Base-by-base conservation (phyloP, 1,140 invertebrate genomes). In the Paraescarpia echinospica region DNA sequence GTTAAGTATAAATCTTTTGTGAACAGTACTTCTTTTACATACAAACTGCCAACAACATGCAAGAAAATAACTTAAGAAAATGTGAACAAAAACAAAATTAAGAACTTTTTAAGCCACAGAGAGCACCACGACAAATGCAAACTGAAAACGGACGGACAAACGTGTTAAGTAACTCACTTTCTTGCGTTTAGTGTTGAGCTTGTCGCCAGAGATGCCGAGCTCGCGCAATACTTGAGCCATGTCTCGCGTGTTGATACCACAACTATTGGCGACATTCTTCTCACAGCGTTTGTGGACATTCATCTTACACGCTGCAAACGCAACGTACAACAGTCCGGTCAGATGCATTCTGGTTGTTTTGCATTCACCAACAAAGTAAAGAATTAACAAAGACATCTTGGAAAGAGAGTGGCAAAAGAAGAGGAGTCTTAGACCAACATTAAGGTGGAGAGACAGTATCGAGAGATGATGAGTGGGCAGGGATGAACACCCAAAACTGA, bases 261-360 rank as follows among this genome's bases (percentile, higher is more conserved):
- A 99, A 96, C 99, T 99, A 96, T 99, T 99, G 77, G 99, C 99
- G 88, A 99, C 99, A 97, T 99, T 99, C 96, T 99, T 99, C 96
- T 99, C 98, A 96, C 99, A 99, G 93, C 99, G 97, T 96, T 99
- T 99, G 97, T 99, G 99, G 92, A 99, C 98, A 96, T 99, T 99
- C 97, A 99, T 98, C 94, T 97, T 98, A 96, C 99, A 99, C 94
- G 94, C 96, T 96, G 94, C 89, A 95, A 94, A 18, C 34, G 92
- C 8, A 33, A 91, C n/a, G 48, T 33, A 89, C n/a, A 89, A 89
- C 89, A 33, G 89, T 33, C n/a, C 89, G 89, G 4, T 33, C n/a
- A 34, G 89, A 41, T 41, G 41, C 41, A 41, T 12, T 41, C 41
- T 41, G 41, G 41, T 12, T 41, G 12, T 41, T 41, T 41, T 41